Evolutionary conservation across 2,113 vertebrate genomes (phyloP).

Genomic region (Paralichthys olivaceus): DNA sequence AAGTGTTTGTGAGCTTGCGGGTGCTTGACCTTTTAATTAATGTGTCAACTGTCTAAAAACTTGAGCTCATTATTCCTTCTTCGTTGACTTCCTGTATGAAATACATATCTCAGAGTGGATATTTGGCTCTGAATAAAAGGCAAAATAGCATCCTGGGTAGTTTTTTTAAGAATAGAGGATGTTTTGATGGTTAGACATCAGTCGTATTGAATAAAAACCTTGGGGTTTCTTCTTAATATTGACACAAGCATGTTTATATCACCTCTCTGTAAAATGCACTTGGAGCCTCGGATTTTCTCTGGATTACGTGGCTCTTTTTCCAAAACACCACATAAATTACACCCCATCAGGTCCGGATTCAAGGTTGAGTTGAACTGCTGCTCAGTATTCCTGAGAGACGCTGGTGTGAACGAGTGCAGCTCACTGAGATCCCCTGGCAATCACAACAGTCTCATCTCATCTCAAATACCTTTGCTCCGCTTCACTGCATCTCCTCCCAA

Average conservation of each 20-base stretch:
- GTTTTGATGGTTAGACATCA: background rate
- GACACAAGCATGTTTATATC: background rate
- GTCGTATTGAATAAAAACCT: slow-evolving; percentile 6
- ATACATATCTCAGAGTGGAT: background rate
- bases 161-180: background rate
- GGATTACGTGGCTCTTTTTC: slow-evolving; percentile 21
- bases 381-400: slow-evolving; percentile 59
- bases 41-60: background rate
- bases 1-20: slow-evolving; percentile 4
- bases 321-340: slow-evolving; percentile 39
- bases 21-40: background rate
- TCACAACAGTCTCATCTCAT: slow-evolving; percentile 57
- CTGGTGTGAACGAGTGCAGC: slow-evolving; percentile 34
- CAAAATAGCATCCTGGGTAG: background rate
- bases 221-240: background rate
- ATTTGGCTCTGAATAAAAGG: background rate
- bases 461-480: slow-evolving; percentile 67
- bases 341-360: slow-evolving; percentile 11
- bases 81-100: background rate
- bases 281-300: slow-evolving; percentile 1
- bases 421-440: slow-evolving; percentile 40
- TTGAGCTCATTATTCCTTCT: slow-evolving; percentile 6
- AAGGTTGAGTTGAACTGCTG: slow-evolving; percentile 56
- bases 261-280: background rate
- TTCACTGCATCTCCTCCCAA: slow-evolving; percentile 52